Conservation (phyloP, 2,888 invertebrate genomes). For the Bellardia pandia region DNA sequence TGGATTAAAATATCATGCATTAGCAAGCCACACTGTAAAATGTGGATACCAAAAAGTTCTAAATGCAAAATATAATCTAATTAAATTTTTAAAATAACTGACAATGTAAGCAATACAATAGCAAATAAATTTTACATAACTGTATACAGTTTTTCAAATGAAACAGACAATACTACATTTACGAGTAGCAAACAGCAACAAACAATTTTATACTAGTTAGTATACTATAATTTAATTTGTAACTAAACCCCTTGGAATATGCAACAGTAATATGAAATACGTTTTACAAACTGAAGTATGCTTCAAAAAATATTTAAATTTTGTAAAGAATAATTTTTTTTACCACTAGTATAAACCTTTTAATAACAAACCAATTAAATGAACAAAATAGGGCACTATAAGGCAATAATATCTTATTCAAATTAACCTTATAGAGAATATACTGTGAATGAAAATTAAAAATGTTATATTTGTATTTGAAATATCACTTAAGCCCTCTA, state of each 20-base stretch:
- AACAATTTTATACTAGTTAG: too few relatives aligned
- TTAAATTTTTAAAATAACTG: background rate
- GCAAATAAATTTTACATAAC: background rate
- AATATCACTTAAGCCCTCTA: too few relatives aligned
- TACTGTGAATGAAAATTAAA: too few relatives aligned
- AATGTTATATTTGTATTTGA: too few relatives aligned
- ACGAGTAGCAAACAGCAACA: too few relatives aligned
- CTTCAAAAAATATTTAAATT: background rate
- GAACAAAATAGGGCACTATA: too few relatives aligned
- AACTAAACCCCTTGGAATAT: slow-evolving; percentile 44
- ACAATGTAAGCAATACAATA: background rate
- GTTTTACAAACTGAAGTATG: background rate
- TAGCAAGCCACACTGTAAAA: background rate
- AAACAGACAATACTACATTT: background rate
- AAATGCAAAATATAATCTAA: background rate
- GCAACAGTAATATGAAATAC: background rate
- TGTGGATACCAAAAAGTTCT: background rate
- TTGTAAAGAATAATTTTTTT: background rate
- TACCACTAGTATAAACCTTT: too few relatives aligned
- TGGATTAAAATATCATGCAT: background rate
- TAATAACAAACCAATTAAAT: too few relatives aligned
- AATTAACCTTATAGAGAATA: too few relatives aligned
- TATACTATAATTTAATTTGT: slow-evolving; percentile 22
- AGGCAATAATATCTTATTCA: background rate
- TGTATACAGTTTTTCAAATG: background rate